Base-by-base conservation (phyloP, 2,888 invertebrate genomes). In the Lamellibrachia columna region DNA sequence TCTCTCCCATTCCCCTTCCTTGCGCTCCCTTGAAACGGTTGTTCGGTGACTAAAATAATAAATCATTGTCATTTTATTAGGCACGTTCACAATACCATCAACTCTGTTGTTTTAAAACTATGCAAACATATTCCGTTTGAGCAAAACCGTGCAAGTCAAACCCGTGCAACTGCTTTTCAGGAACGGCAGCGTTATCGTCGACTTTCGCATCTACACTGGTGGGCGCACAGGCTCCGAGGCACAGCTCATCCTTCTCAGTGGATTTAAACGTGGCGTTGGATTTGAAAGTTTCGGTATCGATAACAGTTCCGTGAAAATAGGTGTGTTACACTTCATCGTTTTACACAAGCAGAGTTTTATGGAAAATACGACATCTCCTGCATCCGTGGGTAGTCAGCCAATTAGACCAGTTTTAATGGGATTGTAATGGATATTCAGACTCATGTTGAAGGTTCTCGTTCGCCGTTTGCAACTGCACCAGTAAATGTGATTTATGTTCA, bases 271-370 rank as follows among this genome's bases (percentile, higher is more conserved):
- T 22, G 75, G 75, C n/a, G 75, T 2, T 22, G 75, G 75, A 75
- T 75, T 75, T 75, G 75, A 75, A 75, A 11, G 75, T 75, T 75
- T 75, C 75, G 75, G 75, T n/a, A 75, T 75, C n/a, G 75, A 75
- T n/a, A 75, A 6, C n/a, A 75, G 22, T 75, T 75, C 75, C 22
- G n/a, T 75, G 22, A 75, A 75, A 75, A 75, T 75, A 75, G 75
- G 75, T 75, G 75, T 75, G 75, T 75, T 0, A n/a, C 75, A 22
- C n/a, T 75, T 75, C 6, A 75, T 75, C 15, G n/a, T 75, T 22
- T 22, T 22, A 4, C n/a, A n/a, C n/a, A 75, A 6, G 15, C 22
- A 75, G 75, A 75, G 15, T 75, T 4, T 75, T n/a, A 22, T 6
- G 11, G 22, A 3, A 75, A 75, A 22, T 75, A 75, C 15, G 6